Conservation (phyloP, 2,888 invertebrate species). For the Cosmia trapezina region DNA sequence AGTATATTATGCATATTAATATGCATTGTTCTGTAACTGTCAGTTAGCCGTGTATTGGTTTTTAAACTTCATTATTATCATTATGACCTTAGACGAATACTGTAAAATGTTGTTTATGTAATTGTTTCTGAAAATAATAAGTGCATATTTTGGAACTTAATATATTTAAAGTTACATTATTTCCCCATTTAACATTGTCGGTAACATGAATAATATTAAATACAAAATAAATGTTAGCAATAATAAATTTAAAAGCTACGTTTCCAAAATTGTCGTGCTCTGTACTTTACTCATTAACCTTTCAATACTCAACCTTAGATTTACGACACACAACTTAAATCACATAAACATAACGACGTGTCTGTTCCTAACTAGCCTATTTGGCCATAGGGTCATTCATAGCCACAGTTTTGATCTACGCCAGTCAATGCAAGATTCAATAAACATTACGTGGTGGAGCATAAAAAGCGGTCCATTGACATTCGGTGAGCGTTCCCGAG, state of each 20-base stretch:
- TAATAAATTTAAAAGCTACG: no score
- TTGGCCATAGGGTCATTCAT: slow-evolving; percentile 55
- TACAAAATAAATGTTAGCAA: no score
- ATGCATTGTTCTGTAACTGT: slow-evolving; percentile 62
- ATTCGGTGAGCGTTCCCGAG: slow-evolving; percentile 78
- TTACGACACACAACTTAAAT: slow-evolving; percentile 48
- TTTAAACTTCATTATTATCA: slow-evolving; percentile 36
- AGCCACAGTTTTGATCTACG: slow-evolving; percentile 77
- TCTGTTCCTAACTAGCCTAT: slow-evolving; percentile 46
- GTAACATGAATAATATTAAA: background rate
- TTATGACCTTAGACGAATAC: slow-evolving; percentile 29
- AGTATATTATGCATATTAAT: slow-evolving; percentile 46
- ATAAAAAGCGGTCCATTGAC: slow-evolving; percentile 85
- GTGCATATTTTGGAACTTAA: background rate
- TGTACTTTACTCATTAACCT: background rate
- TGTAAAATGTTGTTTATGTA: background rate
- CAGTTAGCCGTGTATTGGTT: slow-evolving; percentile 55
- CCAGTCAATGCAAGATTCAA: slow-evolving; percentile 85
- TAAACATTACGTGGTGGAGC: slow-evolving; percentile 84
- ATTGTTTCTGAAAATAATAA: background rate
- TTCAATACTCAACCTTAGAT: slow-evolving; percentile 22
- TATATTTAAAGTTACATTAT: background rate
- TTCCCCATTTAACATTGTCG: background rate
- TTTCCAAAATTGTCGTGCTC: no score
- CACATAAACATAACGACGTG: slow-evolving; percentile 36